Evolutionary conservation across 2,113 vertebrate genomes (phyloP).

Genomic region (Salvelinus alpinus): DNA sequence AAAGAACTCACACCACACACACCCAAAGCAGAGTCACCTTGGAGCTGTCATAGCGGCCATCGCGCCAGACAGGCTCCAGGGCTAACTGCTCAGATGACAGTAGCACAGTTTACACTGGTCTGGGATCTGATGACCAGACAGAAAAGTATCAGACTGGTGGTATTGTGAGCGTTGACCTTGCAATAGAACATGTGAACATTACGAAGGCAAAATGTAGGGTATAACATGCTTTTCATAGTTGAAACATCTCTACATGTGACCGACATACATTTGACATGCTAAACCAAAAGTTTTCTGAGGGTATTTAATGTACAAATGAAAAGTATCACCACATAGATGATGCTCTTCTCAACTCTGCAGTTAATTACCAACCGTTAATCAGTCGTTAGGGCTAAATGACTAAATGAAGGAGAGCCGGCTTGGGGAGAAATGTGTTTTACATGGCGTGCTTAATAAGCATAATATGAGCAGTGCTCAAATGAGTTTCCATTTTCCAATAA

Average conservation of each 20-base stretch:
- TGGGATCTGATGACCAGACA: too few species aligned
- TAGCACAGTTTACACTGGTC: too few species aligned
- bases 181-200: too few species aligned
- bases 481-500: conserved; percentile 69
- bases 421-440: conserved; percentile 35
- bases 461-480: conserved; percentile 60
- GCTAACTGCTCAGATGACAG: too few species aligned
- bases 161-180: too few species aligned
- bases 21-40: not conserved
- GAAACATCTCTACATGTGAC: too few species aligned
- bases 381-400: conserved; percentile 44
- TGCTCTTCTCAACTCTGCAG: conserved; percentile 11
- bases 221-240: too few species aligned
- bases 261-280: too few species aligned
- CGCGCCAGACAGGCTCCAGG: not conserved
- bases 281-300: too few species aligned
- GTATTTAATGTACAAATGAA: too few species aligned
- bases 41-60: not conserved
- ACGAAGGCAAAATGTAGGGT: too few species aligned
- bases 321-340: not conserved
- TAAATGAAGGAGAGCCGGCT: conserved; percentile 7
- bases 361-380: conserved; percentile 54
- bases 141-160: too few species aligned
- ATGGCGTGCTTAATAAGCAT: conserved; percentile 58
- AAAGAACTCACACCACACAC: not conserved